A percentile compares a stretch with the other conserved stretches of the same genome.
These are phyloP conservation scores for Cyphomyrus plagiostoma DNA, from an alignment of 2,113 vertebrate genomes.

Conservation along the genomic window DNA sequence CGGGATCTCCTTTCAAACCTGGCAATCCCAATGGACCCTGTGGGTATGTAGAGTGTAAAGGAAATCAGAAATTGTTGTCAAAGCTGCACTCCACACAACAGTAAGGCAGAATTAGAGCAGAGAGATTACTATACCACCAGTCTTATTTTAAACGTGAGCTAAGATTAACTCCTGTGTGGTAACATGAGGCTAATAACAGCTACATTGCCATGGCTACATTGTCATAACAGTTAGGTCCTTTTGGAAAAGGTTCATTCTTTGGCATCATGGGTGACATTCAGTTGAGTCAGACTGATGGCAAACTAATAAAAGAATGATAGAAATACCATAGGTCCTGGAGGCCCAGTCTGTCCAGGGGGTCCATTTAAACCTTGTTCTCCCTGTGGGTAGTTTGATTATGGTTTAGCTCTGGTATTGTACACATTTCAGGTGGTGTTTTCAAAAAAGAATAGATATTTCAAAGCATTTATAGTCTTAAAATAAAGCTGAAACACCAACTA, in stretches of 20 bases:
- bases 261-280: not conserved
- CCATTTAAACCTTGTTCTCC: constrained; percentile 84
- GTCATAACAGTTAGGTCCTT: not conserved
- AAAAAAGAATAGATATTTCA: not conserved
- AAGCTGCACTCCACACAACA: not conserved
- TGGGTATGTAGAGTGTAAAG: not conserved
- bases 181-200: not conserved
- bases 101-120: not conserved
- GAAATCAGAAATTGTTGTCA: not conserved
- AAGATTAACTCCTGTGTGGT: not conserved
- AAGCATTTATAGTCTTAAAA: not conserved
- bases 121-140: not conserved
- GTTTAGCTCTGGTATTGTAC: not conserved
- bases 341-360: constrained; percentile 73
- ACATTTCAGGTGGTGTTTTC: too few relatives aligned
- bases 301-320: not conserved
- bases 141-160: not conserved
- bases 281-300: not conserved
- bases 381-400: constrained; percentile 46
- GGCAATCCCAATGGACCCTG: constrained; percentile 81
- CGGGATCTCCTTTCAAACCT: constrained; percentile 80
- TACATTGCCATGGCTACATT: not conserved
- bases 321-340: constrained; percentile 80
- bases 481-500: not conserved
- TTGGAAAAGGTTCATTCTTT: not conserved